Conservation (phyloP, 1,140 invertebrate species). For the Hyles euphorbiae region DNA sequence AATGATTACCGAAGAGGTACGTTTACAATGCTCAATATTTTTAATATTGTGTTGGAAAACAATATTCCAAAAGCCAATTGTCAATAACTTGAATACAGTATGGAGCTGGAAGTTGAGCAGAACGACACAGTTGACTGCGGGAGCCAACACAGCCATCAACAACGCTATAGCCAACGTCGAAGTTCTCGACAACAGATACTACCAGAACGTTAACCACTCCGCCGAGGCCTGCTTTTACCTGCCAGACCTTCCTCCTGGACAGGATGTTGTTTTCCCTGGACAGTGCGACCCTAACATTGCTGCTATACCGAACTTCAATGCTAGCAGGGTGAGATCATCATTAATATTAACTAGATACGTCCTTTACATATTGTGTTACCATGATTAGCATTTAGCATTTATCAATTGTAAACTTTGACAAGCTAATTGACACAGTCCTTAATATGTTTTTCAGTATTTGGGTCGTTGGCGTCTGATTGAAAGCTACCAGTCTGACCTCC, state of each 20-base stretch:
- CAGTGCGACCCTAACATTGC: constrained; percentile 33
- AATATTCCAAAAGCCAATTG: too few relatives aligned
- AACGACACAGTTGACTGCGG: constrained; percentile 25
- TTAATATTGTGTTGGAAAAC: background rate
- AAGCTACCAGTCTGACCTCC: constrained; percentile 29
- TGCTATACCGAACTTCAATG: constrained; percentile 35
- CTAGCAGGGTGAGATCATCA: constrained; percentile 28
- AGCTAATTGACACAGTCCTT: too few relatives aligned
- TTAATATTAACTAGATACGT: background rate
- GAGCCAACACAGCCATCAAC: constrained; percentile 31
- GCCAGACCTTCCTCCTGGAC: constrained; percentile 28
- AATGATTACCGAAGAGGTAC: constrained; percentile 30
- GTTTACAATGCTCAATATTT: constrained; percentile 1
- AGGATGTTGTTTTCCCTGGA: constrained; percentile 39
- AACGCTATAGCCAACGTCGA: constrained; percentile 27
- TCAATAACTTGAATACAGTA: constrained; percentile 31
- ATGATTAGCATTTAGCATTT: background rate
- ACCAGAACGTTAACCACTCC: constrained; percentile 36
- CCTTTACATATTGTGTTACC: too few relatives aligned
- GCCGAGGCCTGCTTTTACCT: constrained; percentile 48
- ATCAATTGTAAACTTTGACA: too few relatives aligned
- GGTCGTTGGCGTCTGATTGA: constrained; percentile 39
- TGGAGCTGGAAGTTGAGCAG: constrained; percentile 61
- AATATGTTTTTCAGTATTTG: constrained; percentile 24
- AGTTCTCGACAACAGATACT: constrained; percentile 44